Evolutionary conservation across 2,113 vertebrate species (phyloP), one percentile per base, ranked within the genome.

Genomic region (Gavia stellata): DNA sequence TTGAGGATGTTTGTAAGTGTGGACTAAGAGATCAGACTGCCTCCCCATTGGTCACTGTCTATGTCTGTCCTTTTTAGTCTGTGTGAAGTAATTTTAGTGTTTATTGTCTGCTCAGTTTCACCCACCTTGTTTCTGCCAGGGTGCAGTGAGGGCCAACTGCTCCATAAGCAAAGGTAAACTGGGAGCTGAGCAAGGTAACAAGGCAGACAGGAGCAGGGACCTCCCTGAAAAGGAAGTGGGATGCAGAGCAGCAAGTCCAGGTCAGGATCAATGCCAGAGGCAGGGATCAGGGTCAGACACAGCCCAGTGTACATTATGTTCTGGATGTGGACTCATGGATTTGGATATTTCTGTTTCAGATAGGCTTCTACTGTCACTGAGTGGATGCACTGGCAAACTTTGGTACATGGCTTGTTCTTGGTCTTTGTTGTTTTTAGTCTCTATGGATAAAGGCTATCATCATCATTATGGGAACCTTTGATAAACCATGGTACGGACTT

Each of bases 111-210:
- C 31, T 44, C 42, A 18, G 23, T 63, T 82, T 68, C 21, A 59
- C 12, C 3, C 6, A n/a, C 33, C 28, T 53, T 44, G 17, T 73
- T 65, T 52, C 61, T 59, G 42, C 15, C 13, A 47, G 20, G 26
- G 21, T 71, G 7, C 20, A 80, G 33, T 0, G 0, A 91, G 7
- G 23, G 47, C 26, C 42, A 13, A 12, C 56, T 62, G 7, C 16
- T 67, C 26, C 1, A 2, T 50, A 49, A 18, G 28, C 15, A 25
- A 88, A 17, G 25, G 47, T 62, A 23, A 40, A 7, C 2, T 9
- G 8, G 15, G 61, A 16, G 8, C 29, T 5, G 6, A 44, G 29
- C 9, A 23, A 1, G 9, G 23, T 19, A 50, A 49, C 7, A 34
- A 24, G 23, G 21, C 21, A 67, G 63, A 45, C 0, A 1, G 45